These are phyloP conservation scores for Drosophila erecta DNA, from an alignment of 1,140 invertebrate species.

Conservation along the genomic window DNA sequence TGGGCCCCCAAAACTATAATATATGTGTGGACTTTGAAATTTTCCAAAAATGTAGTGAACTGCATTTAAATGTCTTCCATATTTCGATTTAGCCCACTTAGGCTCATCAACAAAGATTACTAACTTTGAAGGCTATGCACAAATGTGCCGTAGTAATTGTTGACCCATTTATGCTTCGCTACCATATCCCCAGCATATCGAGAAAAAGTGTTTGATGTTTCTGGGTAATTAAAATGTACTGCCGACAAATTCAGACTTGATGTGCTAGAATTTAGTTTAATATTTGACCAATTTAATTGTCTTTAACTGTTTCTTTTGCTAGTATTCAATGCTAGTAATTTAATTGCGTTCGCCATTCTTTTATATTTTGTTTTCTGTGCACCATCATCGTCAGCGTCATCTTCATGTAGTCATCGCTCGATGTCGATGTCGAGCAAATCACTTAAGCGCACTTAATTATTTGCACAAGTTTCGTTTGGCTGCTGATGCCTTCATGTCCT, in stretches of 20 bases:
- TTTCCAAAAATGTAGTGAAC: not conserved
- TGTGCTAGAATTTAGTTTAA: too few relatives aligned
- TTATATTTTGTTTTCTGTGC: slow-evolving; percentile 1
- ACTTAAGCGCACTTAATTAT: slow-evolving; percentile 83
- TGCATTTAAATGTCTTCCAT: not conserved
- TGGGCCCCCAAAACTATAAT: not conserved
- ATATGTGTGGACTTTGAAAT: not conserved
- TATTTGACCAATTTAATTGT: too few relatives aligned
- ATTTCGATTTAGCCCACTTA: not conserved
- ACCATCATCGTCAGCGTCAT: slow-evolving; percentile 45
- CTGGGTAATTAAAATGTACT: too few relatives aligned
- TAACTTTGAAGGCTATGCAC: not conserved
- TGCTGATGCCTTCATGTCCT: slow-evolving; percentile 10
- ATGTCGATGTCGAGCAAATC: slow-evolving; percentile 67
- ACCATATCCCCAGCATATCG: too few relatives aligned
- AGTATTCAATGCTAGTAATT: too few relatives aligned
- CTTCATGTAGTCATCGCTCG: slow-evolving; percentile 42
- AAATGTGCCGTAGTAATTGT: not conserved
- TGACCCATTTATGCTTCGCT: slow-evolving; percentile 9
- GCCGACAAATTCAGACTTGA: too few relatives aligned
- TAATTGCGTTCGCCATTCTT: not conserved
- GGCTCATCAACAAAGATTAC: slow-evolving; percentile 1
- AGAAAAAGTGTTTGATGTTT: not conserved
- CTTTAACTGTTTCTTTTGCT: not conserved
- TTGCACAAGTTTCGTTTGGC: slow-evolving; percentile 73